phyloP scores from a whole-genome alignment of 2,888 invertebrate genomes.

The Cryptocheilus praepositus region DNA sequence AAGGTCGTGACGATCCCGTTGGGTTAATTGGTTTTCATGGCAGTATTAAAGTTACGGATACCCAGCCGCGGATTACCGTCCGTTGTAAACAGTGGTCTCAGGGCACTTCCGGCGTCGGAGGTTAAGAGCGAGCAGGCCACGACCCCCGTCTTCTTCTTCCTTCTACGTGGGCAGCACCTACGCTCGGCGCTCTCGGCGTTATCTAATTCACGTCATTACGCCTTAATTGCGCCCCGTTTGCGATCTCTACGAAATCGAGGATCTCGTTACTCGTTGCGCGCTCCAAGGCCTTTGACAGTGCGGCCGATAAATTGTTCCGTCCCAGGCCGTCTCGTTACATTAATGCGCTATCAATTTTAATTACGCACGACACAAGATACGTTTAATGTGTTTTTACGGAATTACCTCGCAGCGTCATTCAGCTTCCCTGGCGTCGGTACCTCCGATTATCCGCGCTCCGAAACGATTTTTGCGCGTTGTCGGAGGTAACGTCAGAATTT shows the following conservation, averaged over 20 bases:
- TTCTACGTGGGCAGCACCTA: constrained; percentile 6
- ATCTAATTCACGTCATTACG: constrained; percentile 25
- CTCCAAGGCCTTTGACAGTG: too few species aligned
- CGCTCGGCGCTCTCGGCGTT: constrained; percentile 8
- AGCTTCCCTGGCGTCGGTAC: too few species aligned
- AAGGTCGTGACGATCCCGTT: constrained; percentile 8
- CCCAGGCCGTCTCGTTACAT: too few species aligned
- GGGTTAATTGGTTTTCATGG: constrained; percentile 56
- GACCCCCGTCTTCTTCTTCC: constrained; percentile 9
- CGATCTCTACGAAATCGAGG: background rate
- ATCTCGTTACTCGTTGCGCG: background rate
- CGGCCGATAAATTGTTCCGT: too few species aligned
- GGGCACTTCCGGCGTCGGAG: background rate
- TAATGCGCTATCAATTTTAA: too few species aligned
- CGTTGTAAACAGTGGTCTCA: constrained; percentile 38
- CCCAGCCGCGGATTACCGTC: constrained; percentile 40
- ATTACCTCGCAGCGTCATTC: too few species aligned
- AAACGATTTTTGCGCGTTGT: too few species aligned
- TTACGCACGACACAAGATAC: too few species aligned
- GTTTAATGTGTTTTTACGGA: too few species aligned
- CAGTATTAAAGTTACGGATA: constrained; percentile 45
- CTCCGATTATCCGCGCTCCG: too few species aligned
- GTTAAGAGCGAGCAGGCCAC: constrained; percentile 15
- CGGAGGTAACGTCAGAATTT: too few species aligned
- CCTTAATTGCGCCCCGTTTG: constrained; percentile 41